These are phyloP conservation scores for Brachyistius frenatus DNA, from an alignment of 2,113 vertebrate genomes.

Conservation along the genomic window DNA sequence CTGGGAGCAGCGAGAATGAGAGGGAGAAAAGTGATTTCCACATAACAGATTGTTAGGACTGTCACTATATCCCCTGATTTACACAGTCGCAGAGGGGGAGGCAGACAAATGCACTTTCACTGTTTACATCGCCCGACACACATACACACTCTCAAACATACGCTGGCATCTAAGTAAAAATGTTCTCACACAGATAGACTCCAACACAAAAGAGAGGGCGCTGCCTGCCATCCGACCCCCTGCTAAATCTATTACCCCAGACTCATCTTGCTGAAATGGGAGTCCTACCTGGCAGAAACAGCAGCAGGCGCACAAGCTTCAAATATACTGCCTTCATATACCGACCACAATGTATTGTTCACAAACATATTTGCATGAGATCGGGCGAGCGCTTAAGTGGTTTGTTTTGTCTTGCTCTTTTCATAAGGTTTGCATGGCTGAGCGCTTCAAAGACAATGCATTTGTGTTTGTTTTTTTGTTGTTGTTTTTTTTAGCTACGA, in stretches of 20 bases:
- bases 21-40: slow-evolving; percentile 70
- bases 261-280: slow-evolving; percentile 76
- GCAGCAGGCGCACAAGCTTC: slow-evolving; percentile 49
- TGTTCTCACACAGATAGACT: slow-evolving; percentile 48
- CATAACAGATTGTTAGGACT: slow-evolving; percentile 70
- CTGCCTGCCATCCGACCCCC: slow-evolving; percentile 61
- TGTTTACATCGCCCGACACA: slow-evolving; percentile 57
- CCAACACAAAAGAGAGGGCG: slow-evolving; percentile 37
- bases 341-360: slow-evolving; percentile 55
- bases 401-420: slow-evolving; percentile 65
- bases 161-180: slow-evolving; percentile 45
- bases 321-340: slow-evolving; percentile 38
- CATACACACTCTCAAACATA: slow-evolving; percentile 34
- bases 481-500: slow-evolving; percentile 39
- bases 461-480: background rate
- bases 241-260: slow-evolving; percentile 74
- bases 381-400: slow-evolving; percentile 31
- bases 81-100: slow-evolving; percentile 65
- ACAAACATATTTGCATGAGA: slow-evolving; percentile 59
- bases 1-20: slow-evolving; percentile 42
- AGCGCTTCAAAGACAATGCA: slow-evolving; percentile 52
- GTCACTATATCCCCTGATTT: slow-evolving; percentile 78
- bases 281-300: slow-evolving; percentile 69
- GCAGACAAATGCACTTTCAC: slow-evolving; percentile 69
- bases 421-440: slow-evolving; percentile 30